Base-by-base conservation (phyloP, 2,113 vertebrate genomes). In the Irena cyanogastra region DNA sequence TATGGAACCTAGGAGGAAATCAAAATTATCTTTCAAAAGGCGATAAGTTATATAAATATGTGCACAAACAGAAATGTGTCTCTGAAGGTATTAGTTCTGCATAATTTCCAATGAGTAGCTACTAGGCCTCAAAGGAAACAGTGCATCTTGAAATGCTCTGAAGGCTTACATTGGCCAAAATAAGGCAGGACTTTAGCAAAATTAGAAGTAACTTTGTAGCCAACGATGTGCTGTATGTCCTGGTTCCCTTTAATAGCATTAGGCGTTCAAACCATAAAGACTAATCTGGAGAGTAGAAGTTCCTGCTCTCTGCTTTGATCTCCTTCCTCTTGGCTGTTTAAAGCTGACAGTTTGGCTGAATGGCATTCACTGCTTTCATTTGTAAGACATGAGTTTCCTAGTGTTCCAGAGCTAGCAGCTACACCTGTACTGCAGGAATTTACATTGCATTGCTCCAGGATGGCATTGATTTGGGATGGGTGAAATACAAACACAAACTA, bases 361-460 rank as follows among this genome's bases (percentile, higher is more conserved):
- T 98, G 97, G 97, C 97, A 98, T 98, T 97, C 97, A 96, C 65
- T 83, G 97, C 97, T 98, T 97, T 98, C 97, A 97, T 98, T 98
- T 98, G 98, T 98, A 98, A 97, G 98, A 98, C 98, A 98, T 69
- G 96, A 97, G 95, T 97, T 97, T 97, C 96, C 97, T 96, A 95
- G 97, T 97, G 97, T 98, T 97, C 94, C 89, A 76, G 97, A 96
- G 97, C 97, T 97, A 97, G 97, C 97, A 97, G 98, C 98, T 98
- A 98, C 98, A 98, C 98, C 98, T 98, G 98, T 98, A 98, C 97
- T 97, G 97, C 79, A 97, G 93, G 97, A 97, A 98, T 98, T 97
- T 98, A 98, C 98, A 97, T 96, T 94, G 95, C 97, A 97, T 97
- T 96, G 98, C 98, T 98, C 95, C 85, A 91, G 97, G 98, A 98